A percentile compares a stretch with the other conserved stretches of the same genome.
Evolutionary conservation across 2,797 vertebrate genomes (phyloP).

Genomic region (Mergus octosetaceus): DNA sequence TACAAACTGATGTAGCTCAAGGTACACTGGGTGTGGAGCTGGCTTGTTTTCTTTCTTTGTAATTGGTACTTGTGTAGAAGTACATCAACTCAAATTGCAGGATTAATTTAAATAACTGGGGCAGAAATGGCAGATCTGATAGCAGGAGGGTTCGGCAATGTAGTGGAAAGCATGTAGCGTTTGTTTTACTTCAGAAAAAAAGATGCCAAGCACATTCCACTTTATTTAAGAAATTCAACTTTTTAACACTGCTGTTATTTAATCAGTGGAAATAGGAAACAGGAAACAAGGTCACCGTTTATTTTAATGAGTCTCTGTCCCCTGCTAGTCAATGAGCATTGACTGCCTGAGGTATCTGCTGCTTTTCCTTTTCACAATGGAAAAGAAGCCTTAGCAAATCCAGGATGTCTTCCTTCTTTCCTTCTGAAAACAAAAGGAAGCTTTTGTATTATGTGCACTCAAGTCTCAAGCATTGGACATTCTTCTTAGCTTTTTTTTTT

Average conservation of each 20-base stretch:
- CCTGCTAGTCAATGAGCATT: neutral
- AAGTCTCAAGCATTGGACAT: neutral
- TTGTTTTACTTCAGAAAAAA: neutral
- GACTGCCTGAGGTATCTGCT: neutral
- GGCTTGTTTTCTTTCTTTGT: neutral
- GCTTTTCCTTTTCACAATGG: neutral
- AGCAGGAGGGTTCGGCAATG: neutral
- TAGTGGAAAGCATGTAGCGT: neutral
- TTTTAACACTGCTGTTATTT: neutral
- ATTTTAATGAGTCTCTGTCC: neutral
- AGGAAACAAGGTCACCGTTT: neutral
- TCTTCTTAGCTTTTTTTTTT: neutral
- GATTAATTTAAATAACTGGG: slow-evolving; percentile 2
- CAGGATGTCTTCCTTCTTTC: neutral
- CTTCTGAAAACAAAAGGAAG: neutral
- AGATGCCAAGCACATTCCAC: neutral
- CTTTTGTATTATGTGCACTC: neutral
- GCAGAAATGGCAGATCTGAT: neutral
- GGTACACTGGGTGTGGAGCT: neutral
- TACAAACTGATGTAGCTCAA: fast-evolving
- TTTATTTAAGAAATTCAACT: neutral
- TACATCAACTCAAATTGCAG: neutral
- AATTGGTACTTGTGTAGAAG: neutral
- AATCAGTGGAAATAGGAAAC: neutral
- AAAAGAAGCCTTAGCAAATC: neutral